Evolutionary conservation across 2,888 invertebrate species (phyloP).

Genomic region (Sinotaia quadrata): DNA sequence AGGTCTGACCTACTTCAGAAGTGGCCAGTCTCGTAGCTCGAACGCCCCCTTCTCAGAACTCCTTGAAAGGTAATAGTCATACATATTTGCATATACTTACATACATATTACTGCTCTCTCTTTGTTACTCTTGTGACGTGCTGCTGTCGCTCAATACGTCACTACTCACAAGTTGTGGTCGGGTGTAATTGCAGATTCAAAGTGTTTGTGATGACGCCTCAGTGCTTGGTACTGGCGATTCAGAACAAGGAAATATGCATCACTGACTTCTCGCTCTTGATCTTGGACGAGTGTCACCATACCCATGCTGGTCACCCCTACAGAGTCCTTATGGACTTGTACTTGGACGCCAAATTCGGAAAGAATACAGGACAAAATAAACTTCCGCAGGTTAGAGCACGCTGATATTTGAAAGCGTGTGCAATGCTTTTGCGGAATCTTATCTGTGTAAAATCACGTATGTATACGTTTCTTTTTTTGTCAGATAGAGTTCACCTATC

Average conservation of each 20-base stretch:
- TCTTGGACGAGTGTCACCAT: slow-evolving; percentile 26
- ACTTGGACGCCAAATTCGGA: slow-evolving; percentile 19
- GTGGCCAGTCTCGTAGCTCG: slow-evolving; percentile 10
- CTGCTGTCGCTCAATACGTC: too few species aligned
- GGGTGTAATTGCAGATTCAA: background rate
- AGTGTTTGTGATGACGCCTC: slow-evolving; percentile 19
- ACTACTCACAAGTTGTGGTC: too few species aligned
- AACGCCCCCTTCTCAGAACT: too few species aligned
- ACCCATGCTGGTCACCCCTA: slow-evolving; percentile 21
- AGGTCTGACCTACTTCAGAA: slow-evolving; percentile 13
- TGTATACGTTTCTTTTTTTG: background rate
- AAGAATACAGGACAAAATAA: background rate
- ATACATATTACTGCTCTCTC: background rate
- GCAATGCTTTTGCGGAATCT: background rate
- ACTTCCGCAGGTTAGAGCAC: slow-evolving; percentile 16
- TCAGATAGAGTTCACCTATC: background rate
- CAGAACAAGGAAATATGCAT: background rate
- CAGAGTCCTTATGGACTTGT: slow-evolving; percentile 15
- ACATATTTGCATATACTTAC: background rate
- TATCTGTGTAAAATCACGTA: background rate
- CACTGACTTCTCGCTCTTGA: slow-evolving; percentile 15
- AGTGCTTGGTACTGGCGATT: slow-evolving; percentile 27
- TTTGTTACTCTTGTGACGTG: too few species aligned
- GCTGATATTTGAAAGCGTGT: background rate
- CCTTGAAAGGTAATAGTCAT: too few species aligned